Base-by-base conservation (phyloP, 2,113 vertebrate species). In the Aythya baeri region DNA sequence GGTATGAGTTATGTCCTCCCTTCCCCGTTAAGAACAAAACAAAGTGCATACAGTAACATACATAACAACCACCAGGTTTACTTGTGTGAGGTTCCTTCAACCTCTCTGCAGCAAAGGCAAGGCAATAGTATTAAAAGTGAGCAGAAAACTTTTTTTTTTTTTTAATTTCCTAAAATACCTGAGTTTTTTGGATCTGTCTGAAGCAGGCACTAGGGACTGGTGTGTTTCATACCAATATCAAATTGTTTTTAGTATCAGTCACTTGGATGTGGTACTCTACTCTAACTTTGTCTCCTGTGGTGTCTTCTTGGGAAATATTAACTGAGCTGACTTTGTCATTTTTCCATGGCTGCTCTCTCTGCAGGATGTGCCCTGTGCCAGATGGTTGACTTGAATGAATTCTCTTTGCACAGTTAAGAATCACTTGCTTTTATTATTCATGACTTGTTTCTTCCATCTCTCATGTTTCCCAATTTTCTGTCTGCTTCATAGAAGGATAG, bases 361-460 rank as follows among this genome's bases (percentile, higher is more conserved):
- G 94, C 95, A 96, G 92, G 95, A 95, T 89, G 88, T 93, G 68
- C 88, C 93, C 90, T 41, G 55, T 94, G 94, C 95, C 96, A 94
- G 93, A 94, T 96, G 92, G 95, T 94, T 93, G 92, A 95, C 91
- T 97, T 95, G 96, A 95, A 91, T 89, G 86, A 89, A 93, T 95
- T 91, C 88, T 96, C 92, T 96, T 96, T 88, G 87, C 91, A 89
- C 87, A 86, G 78, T 89, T 87, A 95, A 96, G 96, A 96, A 94
- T 95, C 91, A 85, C 83, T 94, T 93, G 92, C 92, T 91, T 96
- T 94, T 93, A 95, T 97, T 96, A 93, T 96, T 96, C 92, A 94
- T 95, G 38, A 89, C 92, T 94, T 87, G 81, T 92, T 96, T 92
- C 95, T 96, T 97, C 90, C 92, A 93, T 91, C 67, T 93, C 88